Conservation (phyloP, 64 coral and sea anemone genomes). For the Hydrozoanthus tunicans region DNA sequence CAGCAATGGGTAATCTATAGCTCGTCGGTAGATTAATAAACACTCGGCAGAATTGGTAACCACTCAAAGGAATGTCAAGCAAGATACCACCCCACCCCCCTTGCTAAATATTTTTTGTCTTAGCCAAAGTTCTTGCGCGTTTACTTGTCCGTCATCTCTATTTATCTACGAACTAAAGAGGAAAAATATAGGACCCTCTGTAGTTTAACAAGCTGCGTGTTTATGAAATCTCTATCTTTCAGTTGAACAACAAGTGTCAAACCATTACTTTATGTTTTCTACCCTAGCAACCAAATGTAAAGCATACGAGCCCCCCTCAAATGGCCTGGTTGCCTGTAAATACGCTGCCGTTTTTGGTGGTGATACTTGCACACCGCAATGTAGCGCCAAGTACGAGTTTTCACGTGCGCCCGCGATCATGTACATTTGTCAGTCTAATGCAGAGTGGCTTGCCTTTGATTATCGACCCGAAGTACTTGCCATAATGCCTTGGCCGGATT, state of each 20-base stretch:
- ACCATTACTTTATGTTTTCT: background rate
- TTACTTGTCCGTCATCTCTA: too few species aligned
- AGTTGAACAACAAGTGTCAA: background rate
- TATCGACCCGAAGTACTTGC: background rate
- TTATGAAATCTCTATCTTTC: too few species aligned
- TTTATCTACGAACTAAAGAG: too few species aligned
- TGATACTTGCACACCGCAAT: slow-evolving; percentile 46
- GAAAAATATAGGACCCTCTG: background rate
- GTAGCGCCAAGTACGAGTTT: slow-evolving; percentile 76
- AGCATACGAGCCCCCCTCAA: slow-evolving; percentile 79
- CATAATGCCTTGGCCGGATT: slow-evolving; percentile 58
- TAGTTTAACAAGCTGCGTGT: too few species aligned
- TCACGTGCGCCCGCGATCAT: slow-evolving; percentile 70
- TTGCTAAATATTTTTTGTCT: too few species aligned
- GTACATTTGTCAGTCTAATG: slow-evolving; percentile 69
- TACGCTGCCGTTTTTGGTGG: background rate
- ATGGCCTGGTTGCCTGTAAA: slow-evolving; percentile 63
- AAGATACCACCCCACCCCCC: too few species aligned
- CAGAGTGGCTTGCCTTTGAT: slow-evolving; percentile 50
- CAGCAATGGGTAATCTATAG: too few species aligned
- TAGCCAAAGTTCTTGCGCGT: too few species aligned
- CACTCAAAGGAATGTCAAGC: too few species aligned
- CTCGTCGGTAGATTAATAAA: too few species aligned
- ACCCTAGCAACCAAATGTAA: slow-evolving; percentile 69
- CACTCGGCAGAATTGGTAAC: too few species aligned